Evolutionary conservation across 2,888 invertebrate genomes (phyloP).

Genomic region (Cylindroiulus punctatus): DNA sequence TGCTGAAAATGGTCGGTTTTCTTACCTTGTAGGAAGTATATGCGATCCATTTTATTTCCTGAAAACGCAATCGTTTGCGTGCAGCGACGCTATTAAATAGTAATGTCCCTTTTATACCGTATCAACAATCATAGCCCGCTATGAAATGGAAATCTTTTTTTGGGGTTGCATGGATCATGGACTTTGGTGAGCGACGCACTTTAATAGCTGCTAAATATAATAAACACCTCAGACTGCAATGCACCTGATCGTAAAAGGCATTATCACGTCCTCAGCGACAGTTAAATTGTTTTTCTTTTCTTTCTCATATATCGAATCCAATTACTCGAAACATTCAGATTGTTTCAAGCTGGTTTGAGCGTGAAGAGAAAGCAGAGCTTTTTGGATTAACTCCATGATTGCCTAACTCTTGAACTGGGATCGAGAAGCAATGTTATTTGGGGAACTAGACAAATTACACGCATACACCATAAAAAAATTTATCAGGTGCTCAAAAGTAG

Average conservation of each 20-base stretch:
- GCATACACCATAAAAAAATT: too few species aligned
- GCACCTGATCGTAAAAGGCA: not conserved
- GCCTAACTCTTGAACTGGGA: not conserved
- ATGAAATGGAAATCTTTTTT: constrained; percentile 1
- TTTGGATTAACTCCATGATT: not conserved
- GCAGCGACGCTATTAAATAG: not conserved
- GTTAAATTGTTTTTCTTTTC: not conserved
- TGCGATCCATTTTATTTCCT: constrained; percentile 9
- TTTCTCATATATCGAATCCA: not conserved
- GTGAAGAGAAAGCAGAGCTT: not conserved
- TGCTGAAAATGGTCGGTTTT: not conserved
- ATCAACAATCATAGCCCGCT: not conserved
- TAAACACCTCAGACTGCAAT: not conserved
- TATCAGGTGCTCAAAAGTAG: too few species aligned
- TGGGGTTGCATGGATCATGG: constrained; percentile 18
- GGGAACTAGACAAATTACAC: not conserved
- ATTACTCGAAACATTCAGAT: not conserved
- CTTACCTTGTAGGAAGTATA: constrained; percentile 18
- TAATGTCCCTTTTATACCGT: not conserved
- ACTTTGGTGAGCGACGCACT: not conserved
- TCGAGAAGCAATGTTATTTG: too few species aligned
- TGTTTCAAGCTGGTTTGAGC: not conserved
- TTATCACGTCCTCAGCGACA: not conserved
- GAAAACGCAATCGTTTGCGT: not conserved
- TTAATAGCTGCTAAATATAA: not conserved